Base-by-base conservation (phyloP, 2,888 invertebrate species). In the Apocheima hispidaria region DNA sequence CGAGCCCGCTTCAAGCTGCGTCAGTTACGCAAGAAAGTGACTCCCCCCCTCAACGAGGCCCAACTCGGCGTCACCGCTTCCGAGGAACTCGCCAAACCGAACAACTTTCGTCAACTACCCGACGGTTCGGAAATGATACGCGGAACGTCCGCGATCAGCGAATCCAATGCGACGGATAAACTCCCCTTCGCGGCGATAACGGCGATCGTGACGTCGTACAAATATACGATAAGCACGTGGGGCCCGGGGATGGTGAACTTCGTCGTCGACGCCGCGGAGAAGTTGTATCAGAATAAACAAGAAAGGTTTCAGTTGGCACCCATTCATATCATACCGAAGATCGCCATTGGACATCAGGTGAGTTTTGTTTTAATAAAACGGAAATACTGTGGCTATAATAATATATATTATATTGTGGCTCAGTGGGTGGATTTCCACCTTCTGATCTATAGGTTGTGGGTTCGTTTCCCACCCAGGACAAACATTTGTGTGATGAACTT, bases 211-310 rank as follows among this genome's bases (percentile, higher is more conserved):
- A 93, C 95, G 6, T 94, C 95, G 0, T 93, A 94, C 65, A 95
- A 95, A 71, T 94, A 94, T 67, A 68, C 87, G 0, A 86, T 94
- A 1, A 84, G 92, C 28, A 93, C 95, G 0, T 96, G 96, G 96
- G 93, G 93, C 1, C 60, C 78, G 0, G 92, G 93, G 0, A 89
- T 95, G 0, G 92, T 96, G 0, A 94, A 94, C 71, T 95, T 94
- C 71, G 88, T 94, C 0, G 75, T 95, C 12, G 89, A 93, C 9
- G 91, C 93, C 0, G 88, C 89, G 0, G 82, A 81, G 59, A 83
- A 91, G 64, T 75, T 90, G 79, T 76, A 91, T 76, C 63, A 86
- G 14, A 86, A 93, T 49, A 92, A 90, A 67, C 73, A 75, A 56
- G 78, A 85, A 62, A 88, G 81, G 63, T 93, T 92, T 66, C 88